Evolutionary conservation across 2,113 vertebrate species (phyloP), one percentile per base, ranked within the genome.

Genomic region (Terrapene triunguis): DNA sequence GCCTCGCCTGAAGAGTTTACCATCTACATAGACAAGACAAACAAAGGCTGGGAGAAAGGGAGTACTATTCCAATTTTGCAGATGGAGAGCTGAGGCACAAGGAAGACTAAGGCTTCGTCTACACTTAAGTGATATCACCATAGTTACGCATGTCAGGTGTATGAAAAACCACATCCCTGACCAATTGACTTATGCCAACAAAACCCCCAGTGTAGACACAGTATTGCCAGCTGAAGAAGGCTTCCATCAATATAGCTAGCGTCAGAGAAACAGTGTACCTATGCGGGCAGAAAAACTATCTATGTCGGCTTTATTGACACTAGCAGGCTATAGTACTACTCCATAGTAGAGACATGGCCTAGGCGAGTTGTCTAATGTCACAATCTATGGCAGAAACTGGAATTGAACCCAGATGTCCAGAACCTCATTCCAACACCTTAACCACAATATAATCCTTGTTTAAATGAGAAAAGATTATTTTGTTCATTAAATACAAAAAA

Each of bases 1-100:
- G 19, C 44, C 81, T 94, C 69, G 14, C 84, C 87, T 0, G 3
- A 57, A 35, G 55, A 54, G 44, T 12, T 50, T 19, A 62, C 0
- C 0, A 1, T 13, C 1, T 13, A 29, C 10, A 6, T 42, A 2
- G 2, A 5, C 80, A 0, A 6, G 69, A 48, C 0, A 21, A 32
- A 44, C 0, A 17, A 32, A 53, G 10, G 1, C 25, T 3, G 38
- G 53, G 51, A 74, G 44, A 38, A 84, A 72, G 87, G 89, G 79
- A 32, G 78, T n/a, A 22, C 2, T 62, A 72, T n/a, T 29, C 47
- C 2, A 0, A 54, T 80, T 27, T 17, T 4, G 5, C 38, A 1
- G 0, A 3, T 2, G 10, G 48, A 80, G 50, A 21, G 72, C 72
- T 0, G 1, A 48, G 74, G 11, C 4, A 5, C 2, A 1, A 0